A percentile compares a stretch with the other conserved stretches of the same genome.
phyloP scores from a whole-genome alignment of 2,113 vertebrate species.

The western clawed frog (Xenopus tropicalis) region DNA sequence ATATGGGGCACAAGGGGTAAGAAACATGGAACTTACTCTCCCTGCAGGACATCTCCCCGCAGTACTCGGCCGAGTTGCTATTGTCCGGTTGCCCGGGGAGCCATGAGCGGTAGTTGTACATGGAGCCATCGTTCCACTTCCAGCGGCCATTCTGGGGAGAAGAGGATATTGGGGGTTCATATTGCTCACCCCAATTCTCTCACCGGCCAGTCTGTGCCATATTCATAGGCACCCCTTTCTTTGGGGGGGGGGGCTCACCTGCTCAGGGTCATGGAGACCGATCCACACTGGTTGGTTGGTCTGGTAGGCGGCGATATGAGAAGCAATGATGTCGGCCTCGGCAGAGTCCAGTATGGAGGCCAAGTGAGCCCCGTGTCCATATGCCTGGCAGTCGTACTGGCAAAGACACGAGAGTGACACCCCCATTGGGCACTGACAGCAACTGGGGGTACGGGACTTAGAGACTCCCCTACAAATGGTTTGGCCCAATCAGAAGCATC shows the following conservation, averaged over 20 bases:
- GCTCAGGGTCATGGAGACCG: constrained; percentile 28
- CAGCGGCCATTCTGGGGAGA: constrained; percentile 24
- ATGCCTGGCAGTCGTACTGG: constrained; percentile 31
- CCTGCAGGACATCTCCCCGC: constrained; percentile 16
- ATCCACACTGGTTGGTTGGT: constrained; percentile 26
- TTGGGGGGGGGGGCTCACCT: neutral
- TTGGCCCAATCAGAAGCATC: too few relatives aligned
- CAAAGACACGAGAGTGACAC: too few relatives aligned
- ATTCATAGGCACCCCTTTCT: too few relatives aligned
- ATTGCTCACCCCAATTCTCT: too few relatives aligned
- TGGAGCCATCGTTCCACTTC: constrained; percentile 37
- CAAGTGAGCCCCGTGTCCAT: constrained; percentile 22
- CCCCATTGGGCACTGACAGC: too few relatives aligned
- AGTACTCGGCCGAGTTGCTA: neutral
- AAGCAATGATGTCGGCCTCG: constrained; percentile 20
- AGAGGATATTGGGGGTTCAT: neutral
- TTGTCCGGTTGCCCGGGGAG: constrained; percentile 4
- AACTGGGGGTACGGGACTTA: too few relatives aligned
- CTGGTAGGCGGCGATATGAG: constrained; percentile 26
- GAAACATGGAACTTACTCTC: constrained; percentile 10
- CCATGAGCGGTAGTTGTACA: constrained; percentile 28
- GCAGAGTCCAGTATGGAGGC: constrained; percentile 21
- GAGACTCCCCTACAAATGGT: neutral
- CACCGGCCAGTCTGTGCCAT: too few relatives aligned
- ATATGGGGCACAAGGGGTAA: too few relatives aligned